Conservation (phyloP, 2,113 vertebrate species). For the Hydrochoerus hydrochaeris region DNA sequence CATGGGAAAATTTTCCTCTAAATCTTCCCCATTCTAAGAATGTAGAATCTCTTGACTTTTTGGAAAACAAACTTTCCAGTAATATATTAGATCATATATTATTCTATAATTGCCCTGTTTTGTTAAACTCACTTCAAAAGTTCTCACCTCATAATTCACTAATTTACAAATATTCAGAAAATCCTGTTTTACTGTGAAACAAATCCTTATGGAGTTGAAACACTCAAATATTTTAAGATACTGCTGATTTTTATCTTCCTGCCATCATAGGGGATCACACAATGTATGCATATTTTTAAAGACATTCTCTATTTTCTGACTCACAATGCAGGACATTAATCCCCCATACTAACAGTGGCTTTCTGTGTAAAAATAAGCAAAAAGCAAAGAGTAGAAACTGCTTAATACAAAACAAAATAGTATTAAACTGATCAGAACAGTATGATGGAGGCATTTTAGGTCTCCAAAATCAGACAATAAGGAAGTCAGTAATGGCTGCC, state of each 20-base stretch:
- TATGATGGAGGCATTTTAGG: too few species aligned
- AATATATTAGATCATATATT: not conserved
- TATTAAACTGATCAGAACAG: too few species aligned
- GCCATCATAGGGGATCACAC: not conserved
- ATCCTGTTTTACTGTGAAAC: not conserved
- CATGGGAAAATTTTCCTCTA: not conserved
- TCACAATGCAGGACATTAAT: not conserved
- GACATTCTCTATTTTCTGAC: not conserved
- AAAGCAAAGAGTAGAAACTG: not conserved
- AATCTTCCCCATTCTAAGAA: not conserved
- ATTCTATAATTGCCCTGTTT: not conserved
- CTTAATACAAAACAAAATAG: too few species aligned
- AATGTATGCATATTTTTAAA: not conserved
- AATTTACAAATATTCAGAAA: not conserved
- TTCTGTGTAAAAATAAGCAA: not conserved
- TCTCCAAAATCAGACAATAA: too few species aligned
- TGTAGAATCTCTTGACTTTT: not conserved
- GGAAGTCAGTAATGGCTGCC: too few species aligned
- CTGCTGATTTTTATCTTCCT: not conserved
- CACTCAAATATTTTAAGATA: not conserved
- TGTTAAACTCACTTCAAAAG: not conserved
- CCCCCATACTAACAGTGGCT: not conserved
- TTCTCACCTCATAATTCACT: not conserved
- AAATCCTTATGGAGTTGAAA: not conserved
- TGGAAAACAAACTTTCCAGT: not conserved